These are phyloP conservation scores for Nestor notabilis DNA, from an alignment of 2,113 vertebrate genomes.

Conservation along the genomic window DNA sequence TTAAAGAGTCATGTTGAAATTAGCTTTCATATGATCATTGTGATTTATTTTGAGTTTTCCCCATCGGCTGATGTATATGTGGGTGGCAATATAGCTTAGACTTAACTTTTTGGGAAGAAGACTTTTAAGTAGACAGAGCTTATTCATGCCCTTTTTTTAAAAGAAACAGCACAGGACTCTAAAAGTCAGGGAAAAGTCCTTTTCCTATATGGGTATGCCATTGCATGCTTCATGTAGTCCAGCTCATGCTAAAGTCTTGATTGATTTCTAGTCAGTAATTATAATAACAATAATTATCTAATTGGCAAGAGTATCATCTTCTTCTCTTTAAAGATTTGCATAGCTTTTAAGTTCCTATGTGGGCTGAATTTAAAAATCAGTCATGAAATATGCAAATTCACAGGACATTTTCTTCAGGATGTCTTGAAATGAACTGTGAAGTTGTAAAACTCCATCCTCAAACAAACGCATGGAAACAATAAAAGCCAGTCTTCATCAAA, in stretches of 20 bases:
- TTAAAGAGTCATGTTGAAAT: conserved; percentile 10
- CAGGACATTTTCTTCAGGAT: neutral
- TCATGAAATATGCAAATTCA: conserved; percentile 41
- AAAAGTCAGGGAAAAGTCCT: neutral
- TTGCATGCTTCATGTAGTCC: neutral
- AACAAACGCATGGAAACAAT: neutral
- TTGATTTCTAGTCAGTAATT: neutral
- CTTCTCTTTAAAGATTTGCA: neutral
- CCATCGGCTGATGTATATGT: neutral
- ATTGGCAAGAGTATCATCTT: neutral
- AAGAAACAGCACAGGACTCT: neutral
- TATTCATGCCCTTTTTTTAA: neutral
- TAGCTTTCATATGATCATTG: neutral
- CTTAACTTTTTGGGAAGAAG: neutral
- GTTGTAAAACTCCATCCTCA: neutral
- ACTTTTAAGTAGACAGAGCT: neutral
- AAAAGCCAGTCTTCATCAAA: neutral
- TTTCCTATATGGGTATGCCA: neutral
- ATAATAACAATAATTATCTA: conserved; percentile 54
- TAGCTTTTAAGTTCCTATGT: conserved; percentile 24
- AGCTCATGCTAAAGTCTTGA: neutral
- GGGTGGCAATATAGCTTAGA: neutral
- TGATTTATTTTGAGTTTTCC: neutral
- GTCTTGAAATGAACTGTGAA: neutral
- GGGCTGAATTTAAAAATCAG: conserved; percentile 23